Conservation (phyloP, 2,888 invertebrate species). For the Tetragonisca angustula region DNA sequence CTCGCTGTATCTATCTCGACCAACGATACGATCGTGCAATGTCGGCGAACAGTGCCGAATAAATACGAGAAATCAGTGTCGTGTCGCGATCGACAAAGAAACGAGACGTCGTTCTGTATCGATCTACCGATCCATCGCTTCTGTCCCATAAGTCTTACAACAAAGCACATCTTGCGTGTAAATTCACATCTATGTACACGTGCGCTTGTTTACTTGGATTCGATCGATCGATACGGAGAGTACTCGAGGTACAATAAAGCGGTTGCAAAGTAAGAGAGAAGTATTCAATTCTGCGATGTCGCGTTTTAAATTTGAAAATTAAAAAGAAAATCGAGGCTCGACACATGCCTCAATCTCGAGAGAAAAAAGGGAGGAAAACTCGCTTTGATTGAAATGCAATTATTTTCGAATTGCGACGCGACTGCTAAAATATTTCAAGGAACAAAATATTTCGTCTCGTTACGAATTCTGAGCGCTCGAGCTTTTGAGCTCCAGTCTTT, state of each 20-base stretch:
- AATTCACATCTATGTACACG: too few species aligned
- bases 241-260: not conserved
- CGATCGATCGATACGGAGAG: not conserved
- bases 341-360: not conserved
- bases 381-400: too few species aligned
- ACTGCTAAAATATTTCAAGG: not conserved
- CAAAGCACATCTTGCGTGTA: not conserved
- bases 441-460: not conserved
- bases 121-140: not conserved
- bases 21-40: constrained; percentile 11
- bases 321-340: too few species aligned
- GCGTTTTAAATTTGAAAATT: too few species aligned
- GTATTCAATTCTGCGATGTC: not conserved
- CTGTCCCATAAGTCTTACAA: not conserved
- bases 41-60: too few species aligned
- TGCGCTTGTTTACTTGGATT: too few species aligned
- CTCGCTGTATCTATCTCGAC: not conserved
- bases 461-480: not conserved
- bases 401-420: not conserved
- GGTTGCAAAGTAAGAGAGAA: not conserved
- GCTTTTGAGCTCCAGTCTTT: not conserved
- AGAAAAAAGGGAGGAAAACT: too few species aligned
- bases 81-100: not conserved
- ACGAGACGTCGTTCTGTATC: constrained; percentile 6
- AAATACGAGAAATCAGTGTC: too few species aligned